Percentiles rank a stretch among this genome's conserved stretches.
Conservation (phyloP, 2,888 invertebrate species). For the Drosophila conformis region DNA sequence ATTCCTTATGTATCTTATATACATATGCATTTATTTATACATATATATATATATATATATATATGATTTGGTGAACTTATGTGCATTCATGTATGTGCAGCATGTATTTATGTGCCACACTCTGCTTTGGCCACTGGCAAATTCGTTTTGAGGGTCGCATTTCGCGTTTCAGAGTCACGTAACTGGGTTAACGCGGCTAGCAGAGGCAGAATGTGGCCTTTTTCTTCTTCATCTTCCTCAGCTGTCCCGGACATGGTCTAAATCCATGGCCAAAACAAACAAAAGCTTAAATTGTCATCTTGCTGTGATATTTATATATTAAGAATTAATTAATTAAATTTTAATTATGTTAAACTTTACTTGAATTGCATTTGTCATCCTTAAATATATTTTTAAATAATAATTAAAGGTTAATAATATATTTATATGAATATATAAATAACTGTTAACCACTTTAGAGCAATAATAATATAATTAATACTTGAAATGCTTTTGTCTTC, state of each 20-base stretch:
- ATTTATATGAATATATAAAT: too few relatives aligned
- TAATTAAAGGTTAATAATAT: too few relatives aligned
- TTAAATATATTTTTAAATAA: neutral
- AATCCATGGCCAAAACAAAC: slow-evolving; percentile 24
- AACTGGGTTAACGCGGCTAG: slow-evolving; percentile 67
- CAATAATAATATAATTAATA: too few relatives aligned
- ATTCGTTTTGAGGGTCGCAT: slow-evolving; percentile 74
- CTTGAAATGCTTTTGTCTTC: too few relatives aligned
- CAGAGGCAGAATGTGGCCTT: slow-evolving; percentile 52
- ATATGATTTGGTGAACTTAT: slow-evolving; percentile 18
- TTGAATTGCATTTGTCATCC: neutral
- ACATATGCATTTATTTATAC: slow-evolving; percentile 14
- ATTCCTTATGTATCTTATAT: neutral
- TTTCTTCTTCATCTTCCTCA: slow-evolving; percentile 15
- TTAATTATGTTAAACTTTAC: too few relatives aligned
- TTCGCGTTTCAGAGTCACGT: slow-evolving; percentile 75
- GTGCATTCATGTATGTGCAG: slow-evolving; percentile 60
- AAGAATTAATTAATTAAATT: neutral
- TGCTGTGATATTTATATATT: neutral
- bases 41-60: slow-evolving; percentile 15
- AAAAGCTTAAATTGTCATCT: neutral
- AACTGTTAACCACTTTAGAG: too few relatives aligned
- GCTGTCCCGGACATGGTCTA: slow-evolving; percentile 43
- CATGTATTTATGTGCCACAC: slow-evolving; percentile 41
- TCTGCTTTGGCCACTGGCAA: slow-evolving; percentile 54